Evolutionary conservation across 2,797 vertebrate species (phyloP).

Genomic region (Myripristis jacobus): DNA sequence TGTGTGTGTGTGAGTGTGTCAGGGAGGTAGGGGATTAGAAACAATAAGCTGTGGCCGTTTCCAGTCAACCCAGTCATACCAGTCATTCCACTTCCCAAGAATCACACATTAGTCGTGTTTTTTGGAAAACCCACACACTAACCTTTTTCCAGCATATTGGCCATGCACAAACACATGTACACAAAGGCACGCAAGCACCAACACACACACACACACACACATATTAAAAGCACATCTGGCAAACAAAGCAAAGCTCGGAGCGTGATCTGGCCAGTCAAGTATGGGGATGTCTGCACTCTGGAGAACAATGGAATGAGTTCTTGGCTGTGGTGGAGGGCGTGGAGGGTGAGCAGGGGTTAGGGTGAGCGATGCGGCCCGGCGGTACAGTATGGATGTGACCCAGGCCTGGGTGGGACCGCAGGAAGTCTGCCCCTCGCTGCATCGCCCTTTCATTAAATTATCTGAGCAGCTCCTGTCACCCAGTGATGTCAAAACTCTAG

Average conservation of each 20-base stretch:
- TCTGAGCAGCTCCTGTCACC: constrained; percentile 35
- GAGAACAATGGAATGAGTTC: constrained; percentile 78
- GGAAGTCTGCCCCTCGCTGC: constrained; percentile 59
- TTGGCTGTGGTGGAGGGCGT: constrained; percentile 61
- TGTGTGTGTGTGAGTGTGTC: too few species aligned
- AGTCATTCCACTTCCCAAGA: constrained; percentile 22
- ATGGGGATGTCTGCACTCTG: constrained; percentile 60
- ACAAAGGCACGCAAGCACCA: too few species aligned
- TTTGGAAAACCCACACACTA: neutral
- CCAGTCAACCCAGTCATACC: constrained; percentile 35
- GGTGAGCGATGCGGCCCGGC: constrained; percentile 63
- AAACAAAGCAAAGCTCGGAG: constrained; percentile 17
- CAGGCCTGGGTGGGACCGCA: constrained; percentile 68
- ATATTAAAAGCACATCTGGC: constrained; percentile 18
- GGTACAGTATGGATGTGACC: constrained; percentile 62
- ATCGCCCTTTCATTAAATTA: constrained; percentile 39
- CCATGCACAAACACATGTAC: neutral
- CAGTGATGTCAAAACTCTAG: constrained; percentile 53
- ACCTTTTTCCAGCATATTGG: neutral
- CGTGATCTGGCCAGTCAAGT: constrained; percentile 40
- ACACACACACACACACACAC: constrained; percentile 7
- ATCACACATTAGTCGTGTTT: neutral
- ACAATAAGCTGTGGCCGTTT: constrained; percentile 22
- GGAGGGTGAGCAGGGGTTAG: constrained; percentile 56
- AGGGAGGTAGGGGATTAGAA: neutral